Evolutionary conservation across 1,140 invertebrate species (phyloP).

Genomic region (Papilio helenus): DNA sequence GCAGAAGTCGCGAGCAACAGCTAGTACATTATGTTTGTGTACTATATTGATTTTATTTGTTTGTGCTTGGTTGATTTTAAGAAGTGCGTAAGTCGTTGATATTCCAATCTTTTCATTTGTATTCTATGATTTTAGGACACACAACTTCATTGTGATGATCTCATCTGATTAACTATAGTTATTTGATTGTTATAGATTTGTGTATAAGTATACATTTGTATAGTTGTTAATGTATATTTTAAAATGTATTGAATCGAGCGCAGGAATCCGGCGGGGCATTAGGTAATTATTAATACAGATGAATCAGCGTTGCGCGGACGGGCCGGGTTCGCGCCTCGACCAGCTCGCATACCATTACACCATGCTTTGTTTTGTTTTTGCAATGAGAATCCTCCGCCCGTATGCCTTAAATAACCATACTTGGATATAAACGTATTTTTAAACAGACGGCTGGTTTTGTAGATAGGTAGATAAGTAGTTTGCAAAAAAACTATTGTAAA

Average conservation of each 20-base stretch:
- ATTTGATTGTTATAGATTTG: too few relatives aligned
- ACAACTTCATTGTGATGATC: too few relatives aligned
- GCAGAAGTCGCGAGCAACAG: too few relatives aligned
- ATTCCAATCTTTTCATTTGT: too few relatives aligned
- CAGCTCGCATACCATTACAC: constrained; percentile 35
- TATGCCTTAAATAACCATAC: constrained; percentile 26
- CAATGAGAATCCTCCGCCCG: constrained; percentile 31
- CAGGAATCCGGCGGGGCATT: constrained; percentile 27
- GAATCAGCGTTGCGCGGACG: constrained; percentile 33
- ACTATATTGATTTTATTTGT: too few relatives aligned
- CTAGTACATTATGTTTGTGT: too few relatives aligned
- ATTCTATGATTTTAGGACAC: too few relatives aligned
- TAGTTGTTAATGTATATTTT: not conserved
- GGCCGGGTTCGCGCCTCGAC: constrained; percentile 20
- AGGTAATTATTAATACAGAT: constrained; percentile 39
- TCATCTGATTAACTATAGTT: too few relatives aligned
- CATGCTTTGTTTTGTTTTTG: constrained; percentile 36
- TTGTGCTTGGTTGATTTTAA: too few relatives aligned
- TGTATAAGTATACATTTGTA: too few relatives aligned
- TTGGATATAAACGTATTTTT: constrained; percentile 2
- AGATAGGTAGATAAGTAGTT: not conserved
- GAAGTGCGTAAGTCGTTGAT: too few relatives aligned
- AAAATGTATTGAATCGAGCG: constrained; percentile 13
- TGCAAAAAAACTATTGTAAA: too few relatives aligned
- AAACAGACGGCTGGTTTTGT: not conserved